phyloP scores from a whole-genome alignment of 2,113 vertebrate species.

The Emberiza fucata region DNA sequence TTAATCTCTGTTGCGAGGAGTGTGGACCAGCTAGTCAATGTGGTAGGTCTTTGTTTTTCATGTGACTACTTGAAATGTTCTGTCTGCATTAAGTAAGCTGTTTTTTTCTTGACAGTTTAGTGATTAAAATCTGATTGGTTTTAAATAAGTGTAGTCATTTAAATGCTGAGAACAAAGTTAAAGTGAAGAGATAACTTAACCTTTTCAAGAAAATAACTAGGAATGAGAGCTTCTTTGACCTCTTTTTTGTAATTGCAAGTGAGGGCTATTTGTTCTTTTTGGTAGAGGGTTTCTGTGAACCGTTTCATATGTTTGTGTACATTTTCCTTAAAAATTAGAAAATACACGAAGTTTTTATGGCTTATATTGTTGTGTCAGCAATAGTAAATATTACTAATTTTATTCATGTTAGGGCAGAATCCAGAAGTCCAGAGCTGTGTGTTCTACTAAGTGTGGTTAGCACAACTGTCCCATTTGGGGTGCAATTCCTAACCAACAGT shows the following conservation, averaged over 20 bases:
- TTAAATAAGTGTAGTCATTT: slow-evolving; percentile 21
- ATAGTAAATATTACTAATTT: not conserved
- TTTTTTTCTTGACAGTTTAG: not conserved
- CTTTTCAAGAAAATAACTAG: slow-evolving; percentile 7
- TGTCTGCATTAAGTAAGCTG: not conserved
- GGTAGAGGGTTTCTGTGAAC: not conserved
- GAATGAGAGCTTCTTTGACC: not conserved
- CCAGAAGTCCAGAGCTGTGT: not conserved
- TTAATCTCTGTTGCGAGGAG: not conserved
- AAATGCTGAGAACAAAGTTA: not conserved
- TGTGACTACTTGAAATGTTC: slow-evolving; percentile 5
- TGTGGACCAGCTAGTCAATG: not conserved
- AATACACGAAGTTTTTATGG: not conserved
- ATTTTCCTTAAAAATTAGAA: not conserved
- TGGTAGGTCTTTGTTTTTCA: slow-evolving; percentile 37
- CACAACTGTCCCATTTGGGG: not conserved
- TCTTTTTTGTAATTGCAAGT: not conserved
- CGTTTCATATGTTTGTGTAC: not conserved
- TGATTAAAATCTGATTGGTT: slow-evolving; percentile 15
- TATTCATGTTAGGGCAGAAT: not conserved
- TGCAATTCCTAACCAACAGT: not conserved
- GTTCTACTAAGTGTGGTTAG: not conserved
- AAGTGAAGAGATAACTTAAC: not conserved
- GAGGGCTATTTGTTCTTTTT: not conserved
- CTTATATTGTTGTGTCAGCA: not conserved